These are phyloP conservation scores for Gambusia yucatana DNA, from an alignment of 2,797 vertebrate genomes.

Conservation along the genomic window DNA sequence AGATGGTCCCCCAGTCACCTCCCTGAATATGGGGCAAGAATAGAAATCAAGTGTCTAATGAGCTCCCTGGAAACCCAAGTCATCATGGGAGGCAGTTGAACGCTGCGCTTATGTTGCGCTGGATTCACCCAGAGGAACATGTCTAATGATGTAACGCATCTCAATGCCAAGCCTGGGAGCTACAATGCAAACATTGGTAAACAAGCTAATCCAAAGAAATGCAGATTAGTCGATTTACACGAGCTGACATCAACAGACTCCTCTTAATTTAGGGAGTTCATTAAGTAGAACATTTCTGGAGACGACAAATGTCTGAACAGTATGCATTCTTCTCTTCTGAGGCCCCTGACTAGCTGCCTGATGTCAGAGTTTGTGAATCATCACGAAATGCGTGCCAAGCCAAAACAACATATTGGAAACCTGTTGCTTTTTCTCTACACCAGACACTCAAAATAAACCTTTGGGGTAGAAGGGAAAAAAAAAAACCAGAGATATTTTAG, in stretches of 20 bases:
- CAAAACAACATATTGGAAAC: constrained; percentile 55
- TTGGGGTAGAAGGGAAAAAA: background rate
- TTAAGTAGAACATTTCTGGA: constrained; percentile 23
- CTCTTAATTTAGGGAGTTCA: constrained; percentile 2
- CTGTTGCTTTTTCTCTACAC: constrained; percentile 33
- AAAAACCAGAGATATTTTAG: background rate
- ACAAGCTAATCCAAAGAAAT: constrained; percentile 3
- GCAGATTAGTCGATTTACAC: constrained; percentile 14
- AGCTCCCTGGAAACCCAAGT: constrained; percentile 75
- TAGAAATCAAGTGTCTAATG: constrained; percentile 76
- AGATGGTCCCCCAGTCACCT: constrained; percentile 30
- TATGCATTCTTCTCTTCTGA: constrained; percentile 50
- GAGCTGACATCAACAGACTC: constrained; percentile 13
- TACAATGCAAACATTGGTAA: constrained; percentile 8
- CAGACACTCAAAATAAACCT: constrained; percentile 6
- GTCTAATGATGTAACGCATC: constrained; percentile 61
- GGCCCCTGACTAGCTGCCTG: constrained; percentile 57
- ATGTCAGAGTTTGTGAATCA: constrained; percentile 57
- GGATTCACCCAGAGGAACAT: constrained; percentile 31
- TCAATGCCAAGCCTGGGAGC: constrained; percentile 35
- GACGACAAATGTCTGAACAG: constrained; percentile 62
- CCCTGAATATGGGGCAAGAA: constrained; percentile 60
- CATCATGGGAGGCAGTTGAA: constrained; percentile 52
- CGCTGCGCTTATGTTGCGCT: constrained; percentile 37
- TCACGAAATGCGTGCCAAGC: constrained; percentile 23